These are phyloP conservation scores for Helostoma temminkii DNA, from an alignment of 2,797 vertebrate genomes.

Conservation along the genomic window DNA sequence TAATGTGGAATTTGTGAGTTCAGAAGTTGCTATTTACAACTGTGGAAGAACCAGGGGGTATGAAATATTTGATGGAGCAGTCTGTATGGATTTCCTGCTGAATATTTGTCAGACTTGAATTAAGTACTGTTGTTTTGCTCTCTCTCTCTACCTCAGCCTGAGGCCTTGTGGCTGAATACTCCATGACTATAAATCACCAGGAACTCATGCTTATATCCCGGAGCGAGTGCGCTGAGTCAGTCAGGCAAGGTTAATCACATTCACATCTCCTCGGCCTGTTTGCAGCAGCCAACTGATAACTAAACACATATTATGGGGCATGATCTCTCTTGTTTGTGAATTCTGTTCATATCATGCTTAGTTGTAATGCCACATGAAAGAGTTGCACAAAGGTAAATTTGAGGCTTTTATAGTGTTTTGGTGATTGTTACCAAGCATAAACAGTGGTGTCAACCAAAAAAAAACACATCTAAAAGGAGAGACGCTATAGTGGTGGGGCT, in stretches of 20 bases:
- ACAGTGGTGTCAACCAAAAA: slow-evolving; percentile 24
- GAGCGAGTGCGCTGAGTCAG: slow-evolving; percentile 72
- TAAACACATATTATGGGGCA: slow-evolving; percentile 76
- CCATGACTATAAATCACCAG: slow-evolving; percentile 81
- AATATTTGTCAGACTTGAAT: slow-evolving; percentile 79
- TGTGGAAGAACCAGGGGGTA: slow-evolving; percentile 61
- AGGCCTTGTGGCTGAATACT: slow-evolving; percentile 78
- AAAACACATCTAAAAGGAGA: slow-evolving; percentile 22
- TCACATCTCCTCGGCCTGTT: slow-evolving; percentile 75
- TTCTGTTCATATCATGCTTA: slow-evolving; percentile 63
- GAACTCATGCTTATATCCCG: slow-evolving; percentile 71
- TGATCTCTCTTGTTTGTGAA: slow-evolving; percentile 79
- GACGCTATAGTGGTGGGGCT: slow-evolving; percentile 38
- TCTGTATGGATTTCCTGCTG: slow-evolving; percentile 74
- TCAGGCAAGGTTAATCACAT: slow-evolving; percentile 79
- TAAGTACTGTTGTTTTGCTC: slow-evolving; percentile 78
- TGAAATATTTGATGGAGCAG: slow-evolving; percentile 64
- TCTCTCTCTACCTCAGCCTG: slow-evolving; percentile 65
- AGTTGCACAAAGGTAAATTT: slow-evolving; percentile 35
- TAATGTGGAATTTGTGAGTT: slow-evolving; percentile 67
- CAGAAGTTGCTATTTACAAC: slow-evolving; percentile 67
- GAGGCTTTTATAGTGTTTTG: slow-evolving; percentile 45
- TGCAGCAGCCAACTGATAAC: slow-evolving; percentile 72
- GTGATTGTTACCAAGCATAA: slow-evolving; percentile 57
- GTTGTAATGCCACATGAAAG: slow-evolving; percentile 69